Evolutionary conservation across 2,797 vertebrate genomes (phyloP), one percentile per base, ranked within the genome.

Genomic region (Peromyscus eremicus): DNA sequence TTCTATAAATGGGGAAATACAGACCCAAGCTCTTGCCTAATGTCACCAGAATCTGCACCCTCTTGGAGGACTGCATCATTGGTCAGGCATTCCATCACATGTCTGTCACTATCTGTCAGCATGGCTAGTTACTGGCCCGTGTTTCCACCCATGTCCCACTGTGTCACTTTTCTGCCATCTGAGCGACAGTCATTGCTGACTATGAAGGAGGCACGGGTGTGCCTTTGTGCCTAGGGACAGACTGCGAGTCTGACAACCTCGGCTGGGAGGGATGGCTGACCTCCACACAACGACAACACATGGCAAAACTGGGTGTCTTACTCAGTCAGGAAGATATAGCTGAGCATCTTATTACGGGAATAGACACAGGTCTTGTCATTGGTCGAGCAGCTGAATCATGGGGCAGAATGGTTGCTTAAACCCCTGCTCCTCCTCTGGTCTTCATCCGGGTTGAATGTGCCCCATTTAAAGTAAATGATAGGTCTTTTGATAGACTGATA

Each of bases 381-480:
- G 43, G 64, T 75, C 60, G 21, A n/a, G 25, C 21, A 25, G 52
- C 7, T 73, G 71, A 80, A 79, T 64, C n/a, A 8, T 5, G 27
- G 29, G 73, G 89, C 29, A 37, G 37, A 92, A 62, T 3, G 4
- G 34, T 27, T 66, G 11, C 49, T 79, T 93, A 89, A 70, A 97
- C n/a, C 34, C 12, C 49, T 32, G 10, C 0, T 40, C 46, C 25
- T 89, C 55, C 89, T 90, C 37, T 80, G 64, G 70, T n/a, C 62
- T 89, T 84, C 87, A 92, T 73, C 16, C n/a, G 89, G 73, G 17
- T 46, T 87, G 19, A 89, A 84, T 60, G 27, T 71, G 10, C 52
- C 60, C 40, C 46, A 81, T 66, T 32, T 76, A 88, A 73, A 49
- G 6, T 84, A n/a, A 92, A 94, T 71, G 79, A 81, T 6, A 62